A percentile compares a stretch with the other conserved stretches of the same genome.
phyloP scores from a whole-genome alignment of 2,113 vertebrate species.

The Tupaia chinensis region DNA sequence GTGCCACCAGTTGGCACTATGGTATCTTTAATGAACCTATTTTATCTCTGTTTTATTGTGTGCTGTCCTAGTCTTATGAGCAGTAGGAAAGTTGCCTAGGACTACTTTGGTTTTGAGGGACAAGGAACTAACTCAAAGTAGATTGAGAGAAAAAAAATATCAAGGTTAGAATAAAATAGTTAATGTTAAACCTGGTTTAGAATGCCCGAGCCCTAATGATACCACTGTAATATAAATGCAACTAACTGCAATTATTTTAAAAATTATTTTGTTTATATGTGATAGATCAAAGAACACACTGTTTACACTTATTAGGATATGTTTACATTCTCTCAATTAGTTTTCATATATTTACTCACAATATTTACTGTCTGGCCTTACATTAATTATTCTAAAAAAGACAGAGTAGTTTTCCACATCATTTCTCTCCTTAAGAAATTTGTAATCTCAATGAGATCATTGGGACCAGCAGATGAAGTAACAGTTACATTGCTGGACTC shows the following conservation, averaged over 20 bases:
- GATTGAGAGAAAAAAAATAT: not conserved
- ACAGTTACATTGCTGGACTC: too few relatives aligned
- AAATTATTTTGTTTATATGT: not conserved
- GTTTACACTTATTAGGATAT: not conserved
- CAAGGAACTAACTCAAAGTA: slow-evolving; percentile 39
- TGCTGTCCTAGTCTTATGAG: not conserved
- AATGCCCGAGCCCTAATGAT: not conserved
- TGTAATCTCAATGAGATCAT: not conserved
- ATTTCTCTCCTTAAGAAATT: not conserved
- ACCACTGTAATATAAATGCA: not conserved
- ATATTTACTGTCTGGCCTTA: not conserved
- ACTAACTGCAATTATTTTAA: not conserved
- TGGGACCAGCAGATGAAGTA: too few relatives aligned
- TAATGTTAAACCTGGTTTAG: not conserved
- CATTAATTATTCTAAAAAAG: not conserved
- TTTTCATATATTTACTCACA: not conserved
- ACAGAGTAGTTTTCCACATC: not conserved
- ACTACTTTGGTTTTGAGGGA: slow-evolving; percentile 44
- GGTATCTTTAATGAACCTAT: not conserved
- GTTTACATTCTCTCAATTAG: not conserved
- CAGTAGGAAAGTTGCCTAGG: not conserved
- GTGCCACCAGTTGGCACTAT: too few relatives aligned
- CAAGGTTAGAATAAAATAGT: not conserved
- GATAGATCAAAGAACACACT: not conserved
- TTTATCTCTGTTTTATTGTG: slow-evolving; percentile 39